phyloP scores from a whole-genome alignment of 1,140 invertebrate species.

The Drosophila simulans region DNA sequence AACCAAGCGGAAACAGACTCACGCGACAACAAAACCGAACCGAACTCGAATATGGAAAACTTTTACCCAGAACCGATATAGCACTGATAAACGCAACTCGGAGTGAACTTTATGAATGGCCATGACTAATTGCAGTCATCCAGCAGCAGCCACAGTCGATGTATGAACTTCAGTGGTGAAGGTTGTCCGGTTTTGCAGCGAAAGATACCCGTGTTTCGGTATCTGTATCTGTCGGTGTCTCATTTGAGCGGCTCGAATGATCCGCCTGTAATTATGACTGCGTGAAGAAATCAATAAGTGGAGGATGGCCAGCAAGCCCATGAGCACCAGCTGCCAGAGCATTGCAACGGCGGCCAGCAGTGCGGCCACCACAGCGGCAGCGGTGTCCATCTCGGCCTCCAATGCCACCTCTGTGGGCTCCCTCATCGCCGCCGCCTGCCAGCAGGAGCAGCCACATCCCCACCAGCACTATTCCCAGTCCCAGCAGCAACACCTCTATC shows the following conservation, averaged over 20 bases:
- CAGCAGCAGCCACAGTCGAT: slow-evolving; percentile 12
- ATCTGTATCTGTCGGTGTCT: slow-evolving; percentile 51
- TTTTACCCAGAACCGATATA: slow-evolving; percentile 61
- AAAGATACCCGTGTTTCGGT: slow-evolving; percentile 20
- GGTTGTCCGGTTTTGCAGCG: not conserved
- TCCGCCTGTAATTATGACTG: slow-evolving; percentile 62
- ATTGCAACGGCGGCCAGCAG: slow-evolving; percentile 72
- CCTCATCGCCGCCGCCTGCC: slow-evolving; percentile 64
- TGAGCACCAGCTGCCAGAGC: slow-evolving; percentile 82
- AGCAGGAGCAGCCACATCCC: slow-evolving; percentile 37
- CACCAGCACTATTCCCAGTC: slow-evolving; percentile 25
- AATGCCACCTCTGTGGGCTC: slow-evolving; percentile 75
- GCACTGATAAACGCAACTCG: slow-evolving; percentile 54
- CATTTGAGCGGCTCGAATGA: slow-evolving; percentile 23
- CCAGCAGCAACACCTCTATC: slow-evolving; percentile 33
- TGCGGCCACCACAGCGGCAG: slow-evolving; percentile 62
- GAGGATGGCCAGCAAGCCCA: slow-evolving; percentile 58
- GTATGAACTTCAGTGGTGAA: slow-evolving; percentile 16
- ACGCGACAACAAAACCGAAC: slow-evolving; percentile 49
- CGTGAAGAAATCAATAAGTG: slow-evolving; percentile 75
- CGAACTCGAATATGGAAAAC: slow-evolving; percentile 66
- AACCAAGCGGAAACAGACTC: slow-evolving; percentile 75
- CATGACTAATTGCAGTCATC: slow-evolving; percentile 64
- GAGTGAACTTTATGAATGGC: slow-evolving; percentile 47
- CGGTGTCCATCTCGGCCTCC: slow-evolving; percentile 67